phyloP scores from a whole-genome alignment of 1,140 invertebrate genomes.

The Periplaneta americana region DNA sequence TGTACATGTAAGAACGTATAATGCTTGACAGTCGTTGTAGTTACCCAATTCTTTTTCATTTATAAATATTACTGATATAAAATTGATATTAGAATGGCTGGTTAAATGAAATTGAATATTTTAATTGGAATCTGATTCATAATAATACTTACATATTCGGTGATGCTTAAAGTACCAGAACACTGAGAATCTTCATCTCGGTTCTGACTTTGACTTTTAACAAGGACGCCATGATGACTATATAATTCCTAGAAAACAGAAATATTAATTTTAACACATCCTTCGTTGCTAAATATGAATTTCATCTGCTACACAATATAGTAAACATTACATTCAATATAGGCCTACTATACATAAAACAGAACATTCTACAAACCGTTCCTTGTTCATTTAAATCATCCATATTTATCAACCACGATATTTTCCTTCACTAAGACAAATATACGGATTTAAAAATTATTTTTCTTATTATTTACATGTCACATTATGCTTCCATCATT shows the following conservation, averaged over 20 bases:
- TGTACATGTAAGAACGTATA: no score
- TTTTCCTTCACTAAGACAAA: neutral
- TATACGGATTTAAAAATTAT: neutral
- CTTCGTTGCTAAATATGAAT: no score
- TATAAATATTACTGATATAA: no score
- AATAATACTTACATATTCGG: constrained; percentile 6
- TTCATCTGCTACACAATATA: neutral
- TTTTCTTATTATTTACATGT: no score
- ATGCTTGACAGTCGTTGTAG: no score
- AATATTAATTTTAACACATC: no score
- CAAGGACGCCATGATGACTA: constrained; percentile 11
- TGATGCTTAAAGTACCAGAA: constrained; percentile 15
- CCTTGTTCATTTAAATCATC: neutral
- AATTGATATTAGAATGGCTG: no score
- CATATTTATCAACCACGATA: neutral
- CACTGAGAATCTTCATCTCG: constrained; percentile 11
- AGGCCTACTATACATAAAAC: neutral
- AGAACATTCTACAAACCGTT: neutral
- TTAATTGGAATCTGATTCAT: neutral
- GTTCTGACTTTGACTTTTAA: neutral
- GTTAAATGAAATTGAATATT: no score
- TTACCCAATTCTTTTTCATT: no score
- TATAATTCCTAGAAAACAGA: constrained; percentile 10
- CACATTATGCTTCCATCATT: no score
- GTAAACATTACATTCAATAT: neutral